Base-by-base conservation (phyloP, 2,888 invertebrate genomes). In the Pachymerium ferrugineum region DNA sequence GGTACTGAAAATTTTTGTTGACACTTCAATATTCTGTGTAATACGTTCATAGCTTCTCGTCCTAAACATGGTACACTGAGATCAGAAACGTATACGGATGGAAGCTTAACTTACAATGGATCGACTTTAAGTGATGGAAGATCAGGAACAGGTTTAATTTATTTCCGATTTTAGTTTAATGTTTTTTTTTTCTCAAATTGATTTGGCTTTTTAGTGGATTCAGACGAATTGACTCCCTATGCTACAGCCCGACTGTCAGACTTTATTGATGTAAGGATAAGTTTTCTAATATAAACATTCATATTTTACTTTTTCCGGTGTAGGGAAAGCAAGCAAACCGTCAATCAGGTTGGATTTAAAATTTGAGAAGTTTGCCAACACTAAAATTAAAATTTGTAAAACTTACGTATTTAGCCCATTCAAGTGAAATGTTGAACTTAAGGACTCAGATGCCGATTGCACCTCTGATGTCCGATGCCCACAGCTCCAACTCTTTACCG, bases 161-260 rank as follows among this genome's bases (percentile, higher is more conserved):
- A 25, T 25, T 54, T 10, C 14, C 10, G 1, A 3, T 1, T 0
- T 42, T 22, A n/a, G n/a, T n/a, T n/a, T n/a, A n/a, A n/a, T n/a
- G n/a, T n/a, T 47, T 0, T 47, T 2, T 22, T 4, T n/a, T 3
- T n/a, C 0, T 19, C 16, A n/a, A 47, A 16, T 5, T 4, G 6
- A n/a, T 5, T 10, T 16, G 3, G 3, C 22, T 25, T 62, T 62
- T 62, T 22, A 62, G 28, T 62, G 10, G n/a, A 69, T 33, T 69
- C 69, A 69, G 30, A 30, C 2, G 69, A 69, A 4, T 1, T 69
- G 16, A 30, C 69, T 31, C 69, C 69, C 16, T 69, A 69, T 33
- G 69, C 69, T 19, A 69, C 69, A n/a, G 69, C 69, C 12, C 30
- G 69, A 33, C 69, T 69, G 12, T n/a, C 30, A 16, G 69, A 69